Evolutionary conservation across 1,140 invertebrate genomes (phyloP).

Genomic region (Cardiocondyla obscurior): DNA sequence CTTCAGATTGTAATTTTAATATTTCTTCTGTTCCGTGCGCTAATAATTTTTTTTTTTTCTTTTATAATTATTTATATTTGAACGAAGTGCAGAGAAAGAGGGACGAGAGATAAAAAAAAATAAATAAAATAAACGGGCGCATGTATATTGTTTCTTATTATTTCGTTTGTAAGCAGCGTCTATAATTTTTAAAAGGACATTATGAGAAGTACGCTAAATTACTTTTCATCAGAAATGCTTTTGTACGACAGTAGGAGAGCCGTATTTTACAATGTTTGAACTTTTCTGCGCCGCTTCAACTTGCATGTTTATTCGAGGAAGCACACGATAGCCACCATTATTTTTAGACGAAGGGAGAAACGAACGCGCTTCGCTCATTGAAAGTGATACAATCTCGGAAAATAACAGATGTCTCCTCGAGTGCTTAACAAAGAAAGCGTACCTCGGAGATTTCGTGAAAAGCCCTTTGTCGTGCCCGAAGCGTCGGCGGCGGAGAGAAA

Average conservation of each 20-base stretch:
- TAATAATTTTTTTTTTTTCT: no score
- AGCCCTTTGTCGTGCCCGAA: constrained; percentile 69
- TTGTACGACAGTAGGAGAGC: not conserved
- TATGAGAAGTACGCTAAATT: constrained; percentile 20
- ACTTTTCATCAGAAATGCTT: constrained; percentile 22
- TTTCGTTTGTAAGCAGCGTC: not conserved
- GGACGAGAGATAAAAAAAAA: not conserved
- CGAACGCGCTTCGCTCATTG: constrained; percentile 61
- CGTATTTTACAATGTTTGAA: constrained; percentile 8
- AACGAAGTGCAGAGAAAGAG: not conserved
- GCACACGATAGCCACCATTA: constrained; percentile 38
- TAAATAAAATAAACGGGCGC: no score
- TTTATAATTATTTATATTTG: constrained; percentile 6
- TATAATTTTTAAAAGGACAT: constrained; percentile 24
- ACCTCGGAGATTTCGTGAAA: constrained; percentile 68
- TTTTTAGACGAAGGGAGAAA: constrained; percentile 49
- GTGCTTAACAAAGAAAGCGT: constrained; percentile 71
- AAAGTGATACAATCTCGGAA: constrained; percentile 72
- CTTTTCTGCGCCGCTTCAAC: not conserved
- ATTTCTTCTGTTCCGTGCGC: not conserved
- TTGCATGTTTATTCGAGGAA: constrained; percentile 33
- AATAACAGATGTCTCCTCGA: constrained; percentile 72
- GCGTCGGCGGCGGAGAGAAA: constrained; percentile 43
- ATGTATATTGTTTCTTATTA: not conserved
- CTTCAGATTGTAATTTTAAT: not conserved